Base-by-base conservation (phyloP, 2,888 invertebrate genomes). In the Galeruca laticollis region DNA sequence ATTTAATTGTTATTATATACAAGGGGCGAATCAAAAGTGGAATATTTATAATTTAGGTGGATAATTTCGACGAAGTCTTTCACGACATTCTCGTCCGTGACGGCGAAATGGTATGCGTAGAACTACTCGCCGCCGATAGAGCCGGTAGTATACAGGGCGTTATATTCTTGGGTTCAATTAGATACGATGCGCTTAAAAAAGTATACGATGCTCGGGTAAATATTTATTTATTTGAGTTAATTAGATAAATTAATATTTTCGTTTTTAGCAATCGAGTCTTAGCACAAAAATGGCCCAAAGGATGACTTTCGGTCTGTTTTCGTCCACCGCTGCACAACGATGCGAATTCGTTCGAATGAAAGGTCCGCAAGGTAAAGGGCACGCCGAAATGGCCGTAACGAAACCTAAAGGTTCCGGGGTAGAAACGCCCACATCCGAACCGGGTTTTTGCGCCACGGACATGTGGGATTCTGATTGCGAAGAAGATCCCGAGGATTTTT, bases 21-120 rank as follows among this genome's bases (percentile, higher is more conserved):
- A 26, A 3, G 20, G 33, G n/a, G 26, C 20, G 5, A 31, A 59
- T 26, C 15, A 2, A 15, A 40, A 31, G 11, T 2, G 6, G 6
- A 26, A 26, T 5, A 26, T 26, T 26, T 26, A 5, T 5, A 26
- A 26, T 26, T 26, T 40, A 70, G 70, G 70, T 99, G 71, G 99
- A 99, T 87, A 98, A 98, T 87, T 99, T 98, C 86, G 98, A 99
- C 86, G 98, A 98, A 91, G 98, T 97, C 73, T 99, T 99, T 89
- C 94, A 94, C 87, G 98, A 99, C 88, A 97, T 99, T 83, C 89
- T 97, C 82, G 97, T 99, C 37, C 90, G 98, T 56, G 99, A 99
- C 87, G 98, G 98, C 0, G 99, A 99, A 88, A 97, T 98, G 94
- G 97, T 99, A 66, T 98, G 98, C 86, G 98, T 99, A 70, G 99